Conservation (phyloP, 2,797 vertebrate genomes). For the Lacerta bilineata region DNA sequence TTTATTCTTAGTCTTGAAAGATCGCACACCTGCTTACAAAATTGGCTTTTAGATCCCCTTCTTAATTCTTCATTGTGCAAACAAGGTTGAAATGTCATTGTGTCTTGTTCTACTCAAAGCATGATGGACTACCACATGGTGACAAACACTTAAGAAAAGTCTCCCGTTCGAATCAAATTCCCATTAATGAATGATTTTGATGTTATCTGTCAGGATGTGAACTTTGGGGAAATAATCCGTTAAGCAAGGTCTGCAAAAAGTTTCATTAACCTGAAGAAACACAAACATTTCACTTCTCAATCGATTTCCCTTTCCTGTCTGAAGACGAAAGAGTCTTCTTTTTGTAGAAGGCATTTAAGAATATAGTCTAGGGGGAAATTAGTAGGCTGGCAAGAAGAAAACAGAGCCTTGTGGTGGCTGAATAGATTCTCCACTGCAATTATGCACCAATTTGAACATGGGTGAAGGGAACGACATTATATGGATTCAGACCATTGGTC, state of each 20-base stretch:
- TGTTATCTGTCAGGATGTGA: neutral
- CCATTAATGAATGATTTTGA: conserved; percentile 5
- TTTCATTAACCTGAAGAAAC: conserved; percentile 33
- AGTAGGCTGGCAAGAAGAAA: neutral
- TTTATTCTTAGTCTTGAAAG: neutral
- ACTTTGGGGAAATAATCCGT: conserved; percentile 46
- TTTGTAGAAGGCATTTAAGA: neutral
- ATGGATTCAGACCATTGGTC: neutral
- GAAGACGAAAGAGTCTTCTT: conserved; percentile 23
- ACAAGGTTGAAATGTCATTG: conserved; percentile 35
- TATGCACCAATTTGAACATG: neutral
- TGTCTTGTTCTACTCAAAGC: conserved; percentile 1
- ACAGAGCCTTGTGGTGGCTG: too few species aligned
- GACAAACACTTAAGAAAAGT: neutral
- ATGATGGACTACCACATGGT: neutral
- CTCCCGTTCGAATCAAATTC: neutral
- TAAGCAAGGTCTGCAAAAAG: conserved; percentile 23
- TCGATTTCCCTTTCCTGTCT: conserved; percentile 18
- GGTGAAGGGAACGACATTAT: neutral
- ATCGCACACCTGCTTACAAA: neutral
- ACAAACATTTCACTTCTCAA: neutral
- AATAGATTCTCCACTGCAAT: neutral
- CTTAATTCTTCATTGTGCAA: conserved; percentile 38
- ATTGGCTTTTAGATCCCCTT: neutral
- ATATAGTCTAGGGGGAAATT: neutral